These are phyloP conservation scores for Cryptophagus acutangulus DNA, from an alignment of 2,888 invertebrate genomes.

Conservation along the genomic window DNA sequence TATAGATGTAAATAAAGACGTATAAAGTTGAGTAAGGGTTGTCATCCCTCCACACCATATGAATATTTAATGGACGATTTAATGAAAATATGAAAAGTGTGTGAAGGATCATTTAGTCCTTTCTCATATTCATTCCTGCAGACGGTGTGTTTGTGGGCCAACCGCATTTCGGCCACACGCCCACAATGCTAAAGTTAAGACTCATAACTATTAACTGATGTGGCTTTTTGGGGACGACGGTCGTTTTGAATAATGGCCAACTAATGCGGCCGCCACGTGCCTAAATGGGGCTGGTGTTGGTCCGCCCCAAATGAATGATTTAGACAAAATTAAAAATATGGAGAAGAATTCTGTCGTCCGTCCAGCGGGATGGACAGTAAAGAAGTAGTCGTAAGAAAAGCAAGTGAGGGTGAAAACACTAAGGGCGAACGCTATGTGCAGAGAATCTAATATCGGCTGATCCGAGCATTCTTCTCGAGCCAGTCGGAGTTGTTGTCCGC, in stretches of 20 bases:
- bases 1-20: no score
- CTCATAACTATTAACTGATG: conserved; percentile 41
- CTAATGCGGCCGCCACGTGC: conserved; percentile 38
- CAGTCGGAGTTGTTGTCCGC: conserved; percentile 42
- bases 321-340: conserved; percentile 20
- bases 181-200: conserved; percentile 40
- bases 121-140: no score
- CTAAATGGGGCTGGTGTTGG: conserved; percentile 21
- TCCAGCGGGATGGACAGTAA: no score
- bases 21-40: no score
- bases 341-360: no score
- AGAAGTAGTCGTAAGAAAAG: background rate
- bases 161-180: conserved; percentile 32
- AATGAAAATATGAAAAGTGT: no score
- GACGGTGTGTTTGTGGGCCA: conserved; percentile 7
- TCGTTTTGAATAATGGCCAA: conserved; percentile 40
- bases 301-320: conserved; percentile 24
- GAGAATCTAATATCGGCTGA: conserved; percentile 46
- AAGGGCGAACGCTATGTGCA: conserved; percentile 13
- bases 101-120: no score
- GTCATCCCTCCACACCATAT: no score
- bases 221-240: conserved; percentile 30
- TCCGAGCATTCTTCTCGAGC: conserved; percentile 45
- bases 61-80: no score
- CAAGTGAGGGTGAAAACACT: background rate